These are phyloP conservation scores for Cyclopterus lumpus DNA, from an alignment of 2,797 vertebrate species.

Conservation along the genomic window DNA sequence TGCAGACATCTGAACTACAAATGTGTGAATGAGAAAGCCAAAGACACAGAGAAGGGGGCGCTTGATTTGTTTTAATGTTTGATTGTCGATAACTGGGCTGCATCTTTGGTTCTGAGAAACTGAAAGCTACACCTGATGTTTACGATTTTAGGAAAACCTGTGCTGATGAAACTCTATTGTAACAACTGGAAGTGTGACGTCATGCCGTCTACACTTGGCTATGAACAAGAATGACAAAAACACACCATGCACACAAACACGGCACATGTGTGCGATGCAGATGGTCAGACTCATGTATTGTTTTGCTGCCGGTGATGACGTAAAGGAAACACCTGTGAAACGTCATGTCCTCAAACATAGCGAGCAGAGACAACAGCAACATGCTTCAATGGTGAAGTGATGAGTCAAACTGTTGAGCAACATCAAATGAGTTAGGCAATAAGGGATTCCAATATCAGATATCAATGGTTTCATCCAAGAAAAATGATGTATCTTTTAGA, in stretches of 20 bases:
- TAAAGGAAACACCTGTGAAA: conserved; percentile 80
- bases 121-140: neutral
- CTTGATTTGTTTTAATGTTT: neutral
- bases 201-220: neutral
- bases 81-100: neutral
- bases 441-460: conserved; percentile 11
- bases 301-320: conserved; percentile 65
- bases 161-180: neutral
- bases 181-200: conserved; percentile 25
- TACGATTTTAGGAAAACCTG: neutral
- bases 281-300: conserved; percentile 69
- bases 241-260: conserved; percentile 12
- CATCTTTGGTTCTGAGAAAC: conserved; percentile 7
- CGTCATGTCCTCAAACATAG: conserved; percentile 40
- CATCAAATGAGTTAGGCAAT: conserved; percentile 7
- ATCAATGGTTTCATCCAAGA: neutral
- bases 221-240: conserved; percentile 25
- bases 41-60: neutral
- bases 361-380: conserved; percentile 17
- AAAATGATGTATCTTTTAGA: conserved; percentile 7
- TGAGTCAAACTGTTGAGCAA: conserved; percentile 10
- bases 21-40: conserved; percentile 4
- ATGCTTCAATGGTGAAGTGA: conserved; percentile 11
- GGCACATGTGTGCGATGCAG: conserved; percentile 45
- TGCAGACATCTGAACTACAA: conserved; percentile 19